These are phyloP conservation scores for Agrotis clavis DNA, from an alignment of 2,888 invertebrate species.

Conservation along the genomic window DNA sequence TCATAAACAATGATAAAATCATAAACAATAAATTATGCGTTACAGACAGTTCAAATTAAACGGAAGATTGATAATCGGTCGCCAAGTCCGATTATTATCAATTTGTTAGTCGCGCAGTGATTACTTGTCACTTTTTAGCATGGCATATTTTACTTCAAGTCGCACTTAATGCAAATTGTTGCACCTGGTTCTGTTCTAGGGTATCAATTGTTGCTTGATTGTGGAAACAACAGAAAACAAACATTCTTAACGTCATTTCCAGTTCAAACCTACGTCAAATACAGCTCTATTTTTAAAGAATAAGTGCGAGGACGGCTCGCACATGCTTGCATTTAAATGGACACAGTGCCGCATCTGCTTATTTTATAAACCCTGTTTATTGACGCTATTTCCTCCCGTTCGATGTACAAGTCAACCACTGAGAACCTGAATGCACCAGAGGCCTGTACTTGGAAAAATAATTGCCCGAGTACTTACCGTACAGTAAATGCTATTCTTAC, in stretches of 20 bases:
- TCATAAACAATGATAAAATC: conserved; percentile 8
- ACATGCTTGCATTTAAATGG: conserved; percentile 16
- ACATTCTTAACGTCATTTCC: neutral
- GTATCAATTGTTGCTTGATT: neutral
- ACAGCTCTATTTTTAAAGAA: neutral
- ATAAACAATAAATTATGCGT: conserved; percentile 15
- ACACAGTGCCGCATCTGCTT: conserved; percentile 44
- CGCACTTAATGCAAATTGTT: conserved; percentile 13
- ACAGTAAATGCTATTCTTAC: conserved; percentile 70
- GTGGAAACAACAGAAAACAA: neutral
- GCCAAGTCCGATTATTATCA: conserved; percentile 8
- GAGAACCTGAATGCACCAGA: conserved; percentile 73
- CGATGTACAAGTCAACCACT: conserved; percentile 67
- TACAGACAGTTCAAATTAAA: conserved; percentile 1
- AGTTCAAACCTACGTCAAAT: neutral
- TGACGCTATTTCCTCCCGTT: conserved; percentile 67
- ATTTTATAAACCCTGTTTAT: conserved; percentile 46
- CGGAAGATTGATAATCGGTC: conserved; percentile 9
- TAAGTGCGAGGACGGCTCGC: neutral
- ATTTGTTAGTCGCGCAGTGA: conserved; percentile 7
- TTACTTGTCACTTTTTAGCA: conserved; percentile 7
- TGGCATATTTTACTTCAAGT: conserved; percentile 15
- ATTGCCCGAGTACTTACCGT: conserved; percentile 73
- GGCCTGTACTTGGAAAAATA: conserved; percentile 76
- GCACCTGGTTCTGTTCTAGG: conserved; percentile 8